Evolutionary conservation across 2,113 vertebrate species (phyloP).

Genomic region (Glaucidium brasilianum): DNA sequence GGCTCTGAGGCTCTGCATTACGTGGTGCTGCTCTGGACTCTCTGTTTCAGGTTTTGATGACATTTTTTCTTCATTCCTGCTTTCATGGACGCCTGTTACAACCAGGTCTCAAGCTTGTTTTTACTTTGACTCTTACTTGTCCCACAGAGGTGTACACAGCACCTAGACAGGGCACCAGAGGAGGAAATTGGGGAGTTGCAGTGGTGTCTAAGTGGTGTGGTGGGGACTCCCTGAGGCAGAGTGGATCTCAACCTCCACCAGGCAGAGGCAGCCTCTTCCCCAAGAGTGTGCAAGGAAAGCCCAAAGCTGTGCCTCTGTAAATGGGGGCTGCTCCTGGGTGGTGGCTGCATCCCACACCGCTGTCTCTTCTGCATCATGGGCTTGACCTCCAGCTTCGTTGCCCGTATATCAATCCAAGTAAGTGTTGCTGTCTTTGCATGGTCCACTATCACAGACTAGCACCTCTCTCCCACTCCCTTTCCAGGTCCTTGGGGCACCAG

Average conservation of each 20-base stretch:
- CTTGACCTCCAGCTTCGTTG: neutral
- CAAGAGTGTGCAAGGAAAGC: neutral
- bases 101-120: fast-evolving
- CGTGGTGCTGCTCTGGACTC: neutral
- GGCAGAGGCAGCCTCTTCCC: neutral
- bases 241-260: neutral
- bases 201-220: too few relatives aligned
- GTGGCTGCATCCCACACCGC: fast-evolving
- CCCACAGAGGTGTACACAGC: neutral
- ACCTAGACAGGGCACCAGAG: neutral
- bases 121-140: neutral
- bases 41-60: neutral
- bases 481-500: too few relatives aligned
- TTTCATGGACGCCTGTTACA: neutral
- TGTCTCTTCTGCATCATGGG: neutral
- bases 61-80: neutral
- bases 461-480: neutral
- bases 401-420: fast-evolving
- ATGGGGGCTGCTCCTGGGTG: fast-evolving
- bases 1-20: neutral
- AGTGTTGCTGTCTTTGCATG: neutral
- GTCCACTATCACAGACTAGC: neutral
- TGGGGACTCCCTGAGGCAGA: neutral
- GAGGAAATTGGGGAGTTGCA: neutral
- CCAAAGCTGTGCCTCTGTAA: neutral